Evolutionary conservation across 1,140 invertebrate species (phyloP).

Genomic region (Papilio dardanus): DNA sequence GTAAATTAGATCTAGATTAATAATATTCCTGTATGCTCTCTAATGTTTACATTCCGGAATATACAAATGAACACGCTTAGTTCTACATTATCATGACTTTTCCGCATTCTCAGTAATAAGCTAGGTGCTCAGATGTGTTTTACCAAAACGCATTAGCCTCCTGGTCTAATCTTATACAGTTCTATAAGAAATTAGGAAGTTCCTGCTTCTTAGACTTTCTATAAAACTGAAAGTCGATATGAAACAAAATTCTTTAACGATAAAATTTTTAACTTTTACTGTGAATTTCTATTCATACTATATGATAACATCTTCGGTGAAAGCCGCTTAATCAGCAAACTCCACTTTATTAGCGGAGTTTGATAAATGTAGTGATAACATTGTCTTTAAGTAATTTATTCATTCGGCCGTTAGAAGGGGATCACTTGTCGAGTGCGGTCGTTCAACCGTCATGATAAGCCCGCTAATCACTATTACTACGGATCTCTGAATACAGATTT

Average conservation of each 20-base stretch:
- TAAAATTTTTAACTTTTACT: not conserved
- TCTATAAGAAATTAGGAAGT: not conserved
- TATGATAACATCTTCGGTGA: not conserved
- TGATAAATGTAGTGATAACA: slow-evolving; percentile 25
- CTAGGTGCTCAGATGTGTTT: not conserved
- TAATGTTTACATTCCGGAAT: no score
- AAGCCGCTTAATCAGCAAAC: slow-evolving; percentile 14
- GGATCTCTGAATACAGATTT: slow-evolving; percentile 1
- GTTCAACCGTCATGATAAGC: slow-evolving; percentile 14
- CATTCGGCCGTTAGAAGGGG: slow-evolving; percentile 18
- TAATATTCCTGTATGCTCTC: no score
- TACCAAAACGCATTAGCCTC: not conserved
- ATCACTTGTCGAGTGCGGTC: slow-evolving; percentile 22
- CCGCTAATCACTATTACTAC: not conserved
- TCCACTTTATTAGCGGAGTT: slow-evolving; percentile 23
- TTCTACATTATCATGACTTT: no score
- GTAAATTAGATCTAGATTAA: not conserved
- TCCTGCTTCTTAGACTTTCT: not conserved
- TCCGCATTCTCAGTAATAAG: no score
- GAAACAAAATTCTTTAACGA: no score
- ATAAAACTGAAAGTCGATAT: no score
- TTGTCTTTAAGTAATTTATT: slow-evolving; percentile 24
- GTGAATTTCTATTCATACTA: not conserved
- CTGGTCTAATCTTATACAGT: not conserved
- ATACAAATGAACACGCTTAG: no score